phyloP scores from a whole-genome alignment of 2,113 vertebrate species.

The Amphiprion percula region DNA sequence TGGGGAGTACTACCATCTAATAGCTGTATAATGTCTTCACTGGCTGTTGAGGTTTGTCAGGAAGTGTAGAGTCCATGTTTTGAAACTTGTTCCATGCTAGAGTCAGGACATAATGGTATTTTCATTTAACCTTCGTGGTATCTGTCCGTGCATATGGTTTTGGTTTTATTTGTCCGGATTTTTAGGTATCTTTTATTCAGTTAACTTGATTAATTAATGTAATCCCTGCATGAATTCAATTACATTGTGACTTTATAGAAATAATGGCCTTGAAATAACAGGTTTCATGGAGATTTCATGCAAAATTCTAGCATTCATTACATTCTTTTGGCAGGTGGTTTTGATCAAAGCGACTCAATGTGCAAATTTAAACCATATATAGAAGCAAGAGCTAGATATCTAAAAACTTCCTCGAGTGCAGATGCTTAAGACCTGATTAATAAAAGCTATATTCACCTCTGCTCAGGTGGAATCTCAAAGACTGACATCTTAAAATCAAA shows the following conservation, averaged over 20 bases:
- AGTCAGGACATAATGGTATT: not conserved
- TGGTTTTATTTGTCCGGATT: not conserved
- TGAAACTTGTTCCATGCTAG: not conserved
- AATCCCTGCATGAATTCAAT: not conserved
- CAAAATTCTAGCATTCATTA: not conserved
- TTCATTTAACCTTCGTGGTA: not conserved
- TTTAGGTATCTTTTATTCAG: not conserved
- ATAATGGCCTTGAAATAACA: no score
- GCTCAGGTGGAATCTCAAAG: not conserved
- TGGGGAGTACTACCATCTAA: not conserved
- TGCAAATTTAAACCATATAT: no score
- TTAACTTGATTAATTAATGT: not conserved
- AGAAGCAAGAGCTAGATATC: not conserved
- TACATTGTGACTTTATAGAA: no score
- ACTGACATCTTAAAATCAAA: conserved; percentile 2
- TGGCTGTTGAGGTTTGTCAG: not conserved
- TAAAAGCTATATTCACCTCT: not conserved
- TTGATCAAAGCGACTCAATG: not conserved
- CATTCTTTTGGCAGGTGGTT: not conserved
- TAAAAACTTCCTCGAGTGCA: not conserved
- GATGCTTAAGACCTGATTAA: not conserved
- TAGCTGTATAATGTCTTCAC: not conserved
- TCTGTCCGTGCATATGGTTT: not conserved
- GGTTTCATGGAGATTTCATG: no score
- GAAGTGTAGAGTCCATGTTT: not conserved